These are phyloP conservation scores for Artibeus jamaicensis DNA, from an alignment of 2,797 vertebrate genomes.

Conservation along the genomic window DNA sequence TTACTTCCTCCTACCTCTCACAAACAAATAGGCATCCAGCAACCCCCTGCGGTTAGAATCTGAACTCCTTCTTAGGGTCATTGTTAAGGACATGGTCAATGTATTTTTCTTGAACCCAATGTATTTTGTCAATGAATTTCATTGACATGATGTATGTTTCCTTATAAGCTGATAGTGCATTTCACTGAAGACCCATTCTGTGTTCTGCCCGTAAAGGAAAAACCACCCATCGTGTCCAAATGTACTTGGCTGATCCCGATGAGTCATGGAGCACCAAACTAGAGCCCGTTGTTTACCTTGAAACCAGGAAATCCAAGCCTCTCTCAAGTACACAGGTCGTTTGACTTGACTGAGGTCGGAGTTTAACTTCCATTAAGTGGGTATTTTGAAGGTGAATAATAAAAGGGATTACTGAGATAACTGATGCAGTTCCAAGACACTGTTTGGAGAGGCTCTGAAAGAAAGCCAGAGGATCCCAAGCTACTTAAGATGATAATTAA, in stretches of 20 bases:
- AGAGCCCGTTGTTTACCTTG: background rate
- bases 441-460: constrained; percentile 64
- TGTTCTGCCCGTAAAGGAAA: background rate
- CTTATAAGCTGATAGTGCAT: background rate
- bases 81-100: background rate
- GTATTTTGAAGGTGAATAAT: constrained; percentile 72
- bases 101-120: background rate
- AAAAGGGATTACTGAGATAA: constrained; percentile 71
- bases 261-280: background rate
- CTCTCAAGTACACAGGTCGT: background rate
- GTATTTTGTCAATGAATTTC: background rate
- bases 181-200: background rate
- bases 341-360: background rate
- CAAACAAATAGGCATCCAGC: background rate
- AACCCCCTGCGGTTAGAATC: background rate
- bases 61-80: background rate
- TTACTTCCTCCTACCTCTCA: background rate
- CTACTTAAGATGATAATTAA: constrained; percentile 74
- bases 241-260: background rate
- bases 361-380: constrained; percentile 59
- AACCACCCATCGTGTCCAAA: background rate
- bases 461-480: constrained; percentile 59
- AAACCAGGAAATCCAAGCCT: background rate
- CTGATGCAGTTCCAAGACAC: background rate
- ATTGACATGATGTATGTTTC: background rate